phyloP scores from a whole-genome alignment of 2,888 invertebrate species.

The Protodeltote pygarga region DNA sequence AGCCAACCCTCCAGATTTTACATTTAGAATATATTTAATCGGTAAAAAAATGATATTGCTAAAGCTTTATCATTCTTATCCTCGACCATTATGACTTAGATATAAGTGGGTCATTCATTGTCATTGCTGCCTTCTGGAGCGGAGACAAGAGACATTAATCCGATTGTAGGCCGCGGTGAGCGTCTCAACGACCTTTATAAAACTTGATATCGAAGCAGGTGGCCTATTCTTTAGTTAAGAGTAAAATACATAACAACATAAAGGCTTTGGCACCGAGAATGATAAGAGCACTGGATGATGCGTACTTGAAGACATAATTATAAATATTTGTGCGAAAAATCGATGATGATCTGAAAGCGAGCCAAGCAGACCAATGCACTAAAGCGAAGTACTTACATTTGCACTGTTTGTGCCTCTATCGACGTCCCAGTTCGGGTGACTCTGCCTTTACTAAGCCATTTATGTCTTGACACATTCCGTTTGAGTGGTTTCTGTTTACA shows the following conservation, averaged over 20 bases:
- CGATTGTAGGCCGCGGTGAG: slow-evolving; percentile 25
- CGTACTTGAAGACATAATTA: slow-evolving; percentile 13
- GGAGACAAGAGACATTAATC: slow-evolving; percentile 41
- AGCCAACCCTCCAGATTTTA: neutral
- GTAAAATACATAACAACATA: slow-evolving; percentile 11
- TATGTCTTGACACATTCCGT: slow-evolving; percentile 20
- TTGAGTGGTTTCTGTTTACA: slow-evolving; percentile 6
- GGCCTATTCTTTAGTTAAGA: neutral
- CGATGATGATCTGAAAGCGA: slow-evolving; percentile 42
- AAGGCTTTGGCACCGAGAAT: slow-evolving; percentile 1
- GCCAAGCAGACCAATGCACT: slow-evolving; percentile 46
- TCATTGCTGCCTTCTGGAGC: slow-evolving; percentile 26
- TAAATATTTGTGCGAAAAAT: slow-evolving; percentile 32
- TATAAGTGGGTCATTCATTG: slow-evolving; percentile 26
- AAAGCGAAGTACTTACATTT: slow-evolving; percentile 13
- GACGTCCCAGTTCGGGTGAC: slow-evolving; percentile 17
- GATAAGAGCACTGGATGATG: slow-evolving; percentile 3
- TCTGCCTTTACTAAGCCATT: slow-evolving; percentile 23
- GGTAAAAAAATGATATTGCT: neutral
- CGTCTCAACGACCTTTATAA: slow-evolving; percentile 5
- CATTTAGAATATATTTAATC: neutral
- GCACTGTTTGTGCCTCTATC: slow-evolving; percentile 22
- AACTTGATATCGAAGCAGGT: slow-evolving; percentile 4
- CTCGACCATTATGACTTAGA: neutral
- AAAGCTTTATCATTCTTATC: neutral